Evolutionary conservation across 2,888 invertebrate species (phyloP), one percentile per base, ranked within the genome.

Genomic region (Troides oblongomaculatus): DNA sequence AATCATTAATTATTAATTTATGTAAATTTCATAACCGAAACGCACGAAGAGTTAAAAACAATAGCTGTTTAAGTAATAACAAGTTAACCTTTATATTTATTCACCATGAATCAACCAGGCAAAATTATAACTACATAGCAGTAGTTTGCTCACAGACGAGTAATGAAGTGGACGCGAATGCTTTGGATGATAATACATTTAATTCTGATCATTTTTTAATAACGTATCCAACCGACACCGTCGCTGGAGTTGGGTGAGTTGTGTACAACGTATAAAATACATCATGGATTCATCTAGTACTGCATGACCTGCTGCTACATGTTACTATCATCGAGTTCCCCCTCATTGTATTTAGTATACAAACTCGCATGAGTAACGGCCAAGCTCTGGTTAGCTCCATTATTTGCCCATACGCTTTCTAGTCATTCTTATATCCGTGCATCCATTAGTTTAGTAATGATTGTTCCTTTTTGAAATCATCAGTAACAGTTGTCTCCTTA

Each of bases 1-100:
- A 43, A 43, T 12, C 8, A 43, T 43, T 43, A 43, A 43, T 43
- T 10, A 43, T 43, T 10, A 4, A 46, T 46, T 46, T 46, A 46
- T 46, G 46, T 46, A 12, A 46, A 53, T 53, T 53, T 53, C 53
- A 53, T 50, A 61, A 17, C 62, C 46, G 30, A 69, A 57, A 57
- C 75, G 76, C 50, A 8, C 72, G 68, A 62, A 17, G 30, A 23
- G 6, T 23, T 56, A 66, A 73, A 71, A 71, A 79, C 75, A 78
- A 78, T 77, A 76, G 75, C 76, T 68, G 73, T 30, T 78, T 76
- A 79, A 77, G 74, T 79, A 81, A 75, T 83, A 83, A 82, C 83
- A 79, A 81, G 82, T 86, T 84, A 82, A 81, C 78, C 81, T 79
- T 79, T 64, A 70, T 79, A 81, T 78, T 80, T 79, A 81, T 81